These are phyloP conservation scores for Falcaria lacertinaria DNA, from an alignment of 2,888 invertebrate genomes.

Conservation along the genomic window DNA sequence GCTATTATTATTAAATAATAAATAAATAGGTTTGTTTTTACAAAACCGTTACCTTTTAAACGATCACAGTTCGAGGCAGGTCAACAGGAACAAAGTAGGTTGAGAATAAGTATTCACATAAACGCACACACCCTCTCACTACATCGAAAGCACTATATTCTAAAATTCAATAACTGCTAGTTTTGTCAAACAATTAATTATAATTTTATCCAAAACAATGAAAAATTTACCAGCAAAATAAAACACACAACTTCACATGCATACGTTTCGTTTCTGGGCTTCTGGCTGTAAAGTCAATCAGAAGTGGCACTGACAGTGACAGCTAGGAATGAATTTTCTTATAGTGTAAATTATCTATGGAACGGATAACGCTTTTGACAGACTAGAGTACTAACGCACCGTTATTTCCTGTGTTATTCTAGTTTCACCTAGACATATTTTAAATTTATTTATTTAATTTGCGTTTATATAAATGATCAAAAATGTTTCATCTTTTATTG, in stretches of 20 bases:
- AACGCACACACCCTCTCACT: constrained; percentile 45
- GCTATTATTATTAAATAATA: too few relatives aligned
- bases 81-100: constrained; percentile 69
- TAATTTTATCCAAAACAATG: constrained; percentile 47
- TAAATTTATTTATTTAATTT: too few relatives aligned
- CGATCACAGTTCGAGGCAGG: constrained; percentile 57
- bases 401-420: too few relatives aligned
- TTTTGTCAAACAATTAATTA: constrained; percentile 38
- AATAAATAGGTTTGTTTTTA: too few relatives aligned
- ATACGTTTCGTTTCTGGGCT: constrained; percentile 40
- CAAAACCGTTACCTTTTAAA: constrained; percentile 71
- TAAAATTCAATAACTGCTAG: constrained; percentile 40
- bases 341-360: too few relatives aligned
- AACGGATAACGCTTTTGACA: too few relatives aligned
- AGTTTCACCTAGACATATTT: too few relatives aligned
- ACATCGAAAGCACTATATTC: constrained; percentile 50
- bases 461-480: too few relatives aligned
- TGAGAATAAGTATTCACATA: constrained; percentile 44
- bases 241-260: constrained; percentile 68
- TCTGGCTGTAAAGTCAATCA: constrained; percentile 35
- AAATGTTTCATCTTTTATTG: too few relatives aligned
- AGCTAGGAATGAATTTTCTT: too few relatives aligned
- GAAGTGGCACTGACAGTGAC: constrained; percentile 22
- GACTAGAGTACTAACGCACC: too few relatives aligned
- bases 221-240: constrained; percentile 55